Evolutionary conservation across 2,888 invertebrate genomes (phyloP).

Genomic region (Tiliacea aurago): DNA sequence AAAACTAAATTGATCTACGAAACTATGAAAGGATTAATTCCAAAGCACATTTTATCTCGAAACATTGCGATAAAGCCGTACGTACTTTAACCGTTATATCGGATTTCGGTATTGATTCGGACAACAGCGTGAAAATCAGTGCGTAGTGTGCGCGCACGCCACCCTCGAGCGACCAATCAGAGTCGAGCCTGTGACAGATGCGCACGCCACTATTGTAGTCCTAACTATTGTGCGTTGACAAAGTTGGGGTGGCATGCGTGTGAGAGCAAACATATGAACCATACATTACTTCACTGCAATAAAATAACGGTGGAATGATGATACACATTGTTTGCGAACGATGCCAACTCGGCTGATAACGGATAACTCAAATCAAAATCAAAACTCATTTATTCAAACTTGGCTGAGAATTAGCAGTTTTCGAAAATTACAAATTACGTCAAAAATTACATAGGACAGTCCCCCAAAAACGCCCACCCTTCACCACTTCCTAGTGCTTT

Average conservation of each 20-base stretch:
- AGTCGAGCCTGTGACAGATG: constrained; percentile 85
- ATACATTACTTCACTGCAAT: constrained; percentile 75
- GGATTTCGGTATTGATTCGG: constrained; percentile 84
- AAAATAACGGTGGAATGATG: constrained; percentile 72
- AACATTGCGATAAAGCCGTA: constrained; percentile 65
- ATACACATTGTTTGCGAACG: constrained; percentile 59
- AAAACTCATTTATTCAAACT: too few relatives aligned
- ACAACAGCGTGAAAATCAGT: constrained; percentile 85
- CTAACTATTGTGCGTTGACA: constrained; percentile 78
- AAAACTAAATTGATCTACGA: neutral
- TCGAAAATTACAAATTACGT: too few relatives aligned
- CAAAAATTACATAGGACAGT: too few relatives aligned
- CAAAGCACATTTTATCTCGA: constrained; percentile 43
- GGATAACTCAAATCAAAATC: constrained; percentile 33
- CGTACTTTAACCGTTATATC: constrained; percentile 80
- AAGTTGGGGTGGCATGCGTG: constrained; percentile 81
- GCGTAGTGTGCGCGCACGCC: constrained; percentile 80
- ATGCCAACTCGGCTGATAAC: constrained; percentile 23
- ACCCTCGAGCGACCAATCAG: constrained; percentile 65
- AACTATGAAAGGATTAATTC: constrained; percentile 33
- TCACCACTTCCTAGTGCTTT: too few relatives aligned
- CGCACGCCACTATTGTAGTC: constrained; percentile 83
- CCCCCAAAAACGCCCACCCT: too few relatives aligned
- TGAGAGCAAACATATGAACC: constrained; percentile 83
- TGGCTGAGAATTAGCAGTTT: too few relatives aligned